phyloP scores from a whole-genome alignment of 2,888 invertebrate genomes.

The Drepana falcataria region DNA sequence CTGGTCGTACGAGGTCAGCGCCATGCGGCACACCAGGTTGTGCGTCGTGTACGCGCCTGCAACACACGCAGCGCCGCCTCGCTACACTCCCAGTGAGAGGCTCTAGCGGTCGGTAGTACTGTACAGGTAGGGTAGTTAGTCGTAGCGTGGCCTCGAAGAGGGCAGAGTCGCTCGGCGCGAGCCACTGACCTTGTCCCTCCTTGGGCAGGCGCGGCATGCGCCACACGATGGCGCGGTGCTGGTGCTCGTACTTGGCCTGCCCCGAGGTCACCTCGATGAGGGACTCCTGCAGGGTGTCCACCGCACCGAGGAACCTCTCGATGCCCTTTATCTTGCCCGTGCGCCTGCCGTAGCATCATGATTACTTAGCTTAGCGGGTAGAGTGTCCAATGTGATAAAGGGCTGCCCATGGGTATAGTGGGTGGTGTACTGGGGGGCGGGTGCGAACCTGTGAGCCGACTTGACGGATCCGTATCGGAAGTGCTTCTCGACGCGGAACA shows the following conservation, averaged over 20 bases:
- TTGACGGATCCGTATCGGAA: slow-evolving; percentile 98
- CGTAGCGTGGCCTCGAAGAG: too few relatives aligned
- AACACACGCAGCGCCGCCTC: not conserved
- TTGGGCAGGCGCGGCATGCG: slow-evolving; percentile 97
- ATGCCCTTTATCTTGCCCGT: slow-evolving; percentile 96
- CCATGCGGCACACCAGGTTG: slow-evolving; percentile 95
- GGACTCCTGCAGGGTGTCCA: slow-evolving; percentile 93
- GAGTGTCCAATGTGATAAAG: not conserved
- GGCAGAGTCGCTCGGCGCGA: too few relatives aligned
- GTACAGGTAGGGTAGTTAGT: too few relatives aligned
- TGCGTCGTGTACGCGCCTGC: slow-evolving; percentile 98
- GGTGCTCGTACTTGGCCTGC: slow-evolving; percentile 99
- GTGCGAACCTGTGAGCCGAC: slow-evolving; percentile 85
- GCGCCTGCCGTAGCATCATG: slow-evolving; percentile 58
- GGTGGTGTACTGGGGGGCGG: not conserved
- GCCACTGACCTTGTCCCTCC: slow-evolving; percentile 93
- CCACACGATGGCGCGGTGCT: slow-evolving; percentile 98
- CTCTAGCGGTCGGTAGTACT: too few relatives aligned
- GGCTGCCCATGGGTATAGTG: not conserved
- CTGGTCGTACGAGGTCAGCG: slow-evolving; percentile 97
- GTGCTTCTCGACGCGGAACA: slow-evolving; percentile 98
- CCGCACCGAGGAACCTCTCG: slow-evolving; percentile 93
- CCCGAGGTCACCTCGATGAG: slow-evolving; percentile 97
- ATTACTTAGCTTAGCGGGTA: not conserved
- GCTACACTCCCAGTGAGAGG: not conserved